These are phyloP conservation scores for Antennarius striatus DNA, from an alignment of 2,113 vertebrate species.

Conservation along the genomic window DNA sequence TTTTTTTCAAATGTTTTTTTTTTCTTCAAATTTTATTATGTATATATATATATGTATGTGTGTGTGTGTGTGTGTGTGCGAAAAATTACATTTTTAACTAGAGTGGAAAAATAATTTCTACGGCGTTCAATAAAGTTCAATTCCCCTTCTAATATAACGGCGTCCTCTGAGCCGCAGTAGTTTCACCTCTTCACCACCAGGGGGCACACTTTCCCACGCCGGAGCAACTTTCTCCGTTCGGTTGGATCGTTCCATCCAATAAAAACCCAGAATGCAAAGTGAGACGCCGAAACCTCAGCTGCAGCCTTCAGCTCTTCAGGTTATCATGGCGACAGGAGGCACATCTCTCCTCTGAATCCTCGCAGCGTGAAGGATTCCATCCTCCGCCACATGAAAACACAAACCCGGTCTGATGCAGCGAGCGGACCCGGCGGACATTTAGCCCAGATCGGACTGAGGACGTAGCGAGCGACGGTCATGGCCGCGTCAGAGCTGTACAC, in stretches of 20 bases:
- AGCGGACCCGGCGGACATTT: conserved; percentile 54
- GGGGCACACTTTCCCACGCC: conserved; percentile 30
- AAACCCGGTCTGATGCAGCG: conserved; percentile 32
- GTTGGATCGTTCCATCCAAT: conserved; percentile 72
- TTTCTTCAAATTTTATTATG: too few relatives aligned
- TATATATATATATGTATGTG: too few relatives aligned
- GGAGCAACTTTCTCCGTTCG: conserved; percentile 28
- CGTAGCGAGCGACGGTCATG: conserved; percentile 77
- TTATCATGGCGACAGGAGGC: conserved; percentile 73
- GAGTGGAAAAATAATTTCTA: too few relatives aligned
- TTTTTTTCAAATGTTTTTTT: too few relatives aligned
- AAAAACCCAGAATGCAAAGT: conserved; percentile 85
- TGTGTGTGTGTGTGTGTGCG: too few relatives aligned
- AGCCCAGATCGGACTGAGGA: conserved; percentile 64
- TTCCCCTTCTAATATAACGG: too few relatives aligned
- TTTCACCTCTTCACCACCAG: not conserved
- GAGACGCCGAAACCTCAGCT: conserved; percentile 68
- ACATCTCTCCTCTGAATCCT: conserved; percentile 64
- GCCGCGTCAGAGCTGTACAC: conserved; percentile 94
- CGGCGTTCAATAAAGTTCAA: too few relatives aligned
- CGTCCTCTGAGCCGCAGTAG: not conserved
- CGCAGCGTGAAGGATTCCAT: conserved; percentile 24
- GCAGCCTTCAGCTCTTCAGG: conserved; percentile 46
- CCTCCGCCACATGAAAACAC: conserved; percentile 34
- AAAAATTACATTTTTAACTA: too few relatives aligned